Evolutionary conservation across 2,797 vertebrate species (phyloP), one percentile per base, ranked within the genome.

Genomic region (Siniperca scherzeri): DNA sequence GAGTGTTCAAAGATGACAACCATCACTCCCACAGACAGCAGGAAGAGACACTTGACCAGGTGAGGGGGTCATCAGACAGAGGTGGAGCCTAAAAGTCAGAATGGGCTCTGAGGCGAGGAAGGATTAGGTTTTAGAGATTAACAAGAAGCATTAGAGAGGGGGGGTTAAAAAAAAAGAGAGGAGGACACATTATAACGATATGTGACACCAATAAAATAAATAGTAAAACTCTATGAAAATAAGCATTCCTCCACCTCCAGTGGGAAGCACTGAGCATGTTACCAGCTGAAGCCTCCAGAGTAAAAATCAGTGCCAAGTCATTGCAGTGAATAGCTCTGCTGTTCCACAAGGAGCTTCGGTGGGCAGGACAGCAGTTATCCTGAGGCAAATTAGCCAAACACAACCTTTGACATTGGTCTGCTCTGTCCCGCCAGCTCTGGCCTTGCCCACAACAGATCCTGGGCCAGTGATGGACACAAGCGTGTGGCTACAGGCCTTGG

Each of bases 321-420:
- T 3, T 19, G 12, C 55, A 73, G 69, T 82, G 72, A 79, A 84
- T 59, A 19, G 77, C 67, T 44, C 21, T 53, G 74, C 78, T 91
- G 83, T 82, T 89, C 17, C 73, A 52, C 44, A 68, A 44, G 55
- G 12, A 78, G 72, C 69, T 81, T 30, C 6, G 7, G 76, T 53
- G 64, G 78, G 71, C 74, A 48, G 53, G 69, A 17, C 69, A 38
- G 72, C 66, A 74, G 38, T 79, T 59, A 74, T 78, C 67, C 84
- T 62, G 38, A 53, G 71, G 78, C 82, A 65, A 91, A 87, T 85
- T 73, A 88, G 60, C 64, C 56, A 89, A 91, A 91, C 87, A 76
- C 77, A 77, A 86, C 87, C 85, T 89, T 71, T 85, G 82, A 91
- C 90, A 85, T 13, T 48, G 59, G 81, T 56, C 62, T 57, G 70